Percentiles rank a stretch among this genome's conserved stretches.
Conservation (phyloP, 1,140 invertebrate genomes). For the Melanaphis sacchari region DNA sequence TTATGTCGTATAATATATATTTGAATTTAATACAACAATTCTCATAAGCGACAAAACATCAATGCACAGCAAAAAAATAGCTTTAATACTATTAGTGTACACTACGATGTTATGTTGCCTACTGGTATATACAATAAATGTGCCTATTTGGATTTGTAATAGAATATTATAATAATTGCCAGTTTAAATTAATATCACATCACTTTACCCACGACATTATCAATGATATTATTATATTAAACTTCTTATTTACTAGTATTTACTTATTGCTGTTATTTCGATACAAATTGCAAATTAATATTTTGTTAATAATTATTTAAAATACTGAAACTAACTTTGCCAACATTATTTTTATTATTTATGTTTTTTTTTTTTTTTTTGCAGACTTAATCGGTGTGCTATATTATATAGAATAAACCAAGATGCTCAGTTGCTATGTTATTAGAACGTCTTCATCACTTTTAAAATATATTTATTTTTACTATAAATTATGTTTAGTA, state of each 20-base stretch:
- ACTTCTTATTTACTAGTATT: too few relatives aligned
- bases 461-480: constrained; percentile 24
- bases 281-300: background rate
- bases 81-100: too few relatives aligned
- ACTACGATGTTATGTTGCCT: too few relatives aligned
- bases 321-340: background rate
- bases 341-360: background rate
- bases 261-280: too few relatives aligned
- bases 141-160: background rate
- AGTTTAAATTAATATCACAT: background rate
- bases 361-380: background rate
- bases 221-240: too few relatives aligned
- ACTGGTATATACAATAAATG: background rate
- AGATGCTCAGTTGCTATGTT: constrained; percentile 21
- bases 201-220: too few relatives aligned
- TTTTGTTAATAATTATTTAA: background rate
- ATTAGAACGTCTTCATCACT: constrained; percentile 4
- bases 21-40: too few relatives aligned
- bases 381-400: constrained; percentile 8
- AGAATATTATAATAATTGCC: background rate
- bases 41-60: too few relatives aligned
- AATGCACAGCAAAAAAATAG: too few relatives aligned
- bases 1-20: too few relatives aligned
- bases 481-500: background rate
- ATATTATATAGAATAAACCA: constrained; percentile 27